Evolutionary conservation across 64 coral and sea anemone genomes (phyloP).

Genomic region (Actinia equina): DNA sequence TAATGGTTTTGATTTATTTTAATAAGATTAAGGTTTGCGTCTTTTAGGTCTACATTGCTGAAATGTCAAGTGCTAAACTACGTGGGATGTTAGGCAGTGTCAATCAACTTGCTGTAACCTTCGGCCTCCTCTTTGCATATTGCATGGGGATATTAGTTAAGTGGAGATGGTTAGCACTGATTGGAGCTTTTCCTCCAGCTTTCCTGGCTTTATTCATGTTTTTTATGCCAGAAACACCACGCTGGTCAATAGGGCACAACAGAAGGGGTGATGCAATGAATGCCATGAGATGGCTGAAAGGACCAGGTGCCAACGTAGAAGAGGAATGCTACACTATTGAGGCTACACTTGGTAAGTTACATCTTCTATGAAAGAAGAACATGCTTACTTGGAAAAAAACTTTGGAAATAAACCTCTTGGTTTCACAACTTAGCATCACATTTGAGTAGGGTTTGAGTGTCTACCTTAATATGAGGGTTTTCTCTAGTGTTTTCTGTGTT

Average conservation of each 20-base stretch:
- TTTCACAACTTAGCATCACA: too few relatives aligned
- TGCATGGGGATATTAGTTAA: slow-evolving; percentile 40
- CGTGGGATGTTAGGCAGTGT: slow-evolving; percentile 77
- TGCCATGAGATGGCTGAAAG: slow-evolving; percentile 60
- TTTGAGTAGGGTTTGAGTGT: too few relatives aligned
- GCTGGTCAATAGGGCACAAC: slow-evolving; percentile 62
- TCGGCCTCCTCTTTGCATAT: slow-evolving; percentile 53
- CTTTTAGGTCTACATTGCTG: slow-evolving; percentile 80
- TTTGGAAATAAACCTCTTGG: too few relatives aligned
- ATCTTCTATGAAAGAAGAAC: too few relatives aligned
- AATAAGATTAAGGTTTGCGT: too few relatives aligned
- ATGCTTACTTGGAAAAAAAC: too few relatives aligned
- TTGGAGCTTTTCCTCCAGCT: slow-evolving; percentile 51
- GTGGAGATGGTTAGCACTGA: slow-evolving; percentile 83
- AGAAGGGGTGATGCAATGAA: slow-evolving; percentile 45
- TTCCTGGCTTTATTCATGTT: slow-evolving; percentile 55
- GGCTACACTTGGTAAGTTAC: slow-evolving; percentile 4
- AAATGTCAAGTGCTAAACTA: slow-evolving; percentile 55
- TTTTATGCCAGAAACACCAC: slow-evolving; percentile 84
- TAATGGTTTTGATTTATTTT: too few relatives aligned
- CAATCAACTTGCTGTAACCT: slow-evolving; percentile 77
- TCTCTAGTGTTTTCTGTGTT: too few relatives aligned
- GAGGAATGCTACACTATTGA: slow-evolving; percentile 69
- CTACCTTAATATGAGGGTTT: too few relatives aligned
- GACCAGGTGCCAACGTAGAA: slow-evolving; percentile 36